A percentile compares a stretch with the other conserved stretches of the same genome.
Conservation (phyloP, 2,888 invertebrate genomes). For the Drosophila setosimentum region DNA sequence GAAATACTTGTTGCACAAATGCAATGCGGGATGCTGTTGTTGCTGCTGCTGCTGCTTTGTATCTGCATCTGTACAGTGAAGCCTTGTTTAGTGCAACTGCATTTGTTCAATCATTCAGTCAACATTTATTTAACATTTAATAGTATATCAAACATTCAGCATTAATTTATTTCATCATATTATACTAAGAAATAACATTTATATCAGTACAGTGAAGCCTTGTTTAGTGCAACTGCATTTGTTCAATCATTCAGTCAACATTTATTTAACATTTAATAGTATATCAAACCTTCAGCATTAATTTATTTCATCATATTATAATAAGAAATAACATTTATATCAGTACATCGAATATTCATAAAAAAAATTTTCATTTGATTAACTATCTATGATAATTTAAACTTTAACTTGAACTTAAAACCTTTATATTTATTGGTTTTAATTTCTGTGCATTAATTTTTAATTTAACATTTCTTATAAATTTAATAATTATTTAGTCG, state of each 20-base stretch:
- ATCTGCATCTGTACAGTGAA: conserved; percentile 69
- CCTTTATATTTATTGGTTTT: neutral
- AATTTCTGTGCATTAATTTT: neutral
- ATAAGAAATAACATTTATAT: neutral
- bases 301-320: neutral
- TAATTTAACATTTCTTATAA: neutral
- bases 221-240: conserved; percentile 18
- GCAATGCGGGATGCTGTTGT: conserved; percentile 72
- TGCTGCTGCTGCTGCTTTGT: conserved; percentile 38
- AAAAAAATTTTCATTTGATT: too few species aligned
- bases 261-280: neutral
- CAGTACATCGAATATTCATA: conserved; percentile 47
- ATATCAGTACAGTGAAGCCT: conserved; percentile 59
- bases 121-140: neutral
- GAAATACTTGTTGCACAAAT: conserved; percentile 83
- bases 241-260: neutral
- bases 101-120: neutral
- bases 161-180: neutral
- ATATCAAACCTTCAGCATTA: neutral
- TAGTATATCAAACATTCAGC: neutral
- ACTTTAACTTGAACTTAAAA: too few species aligned
- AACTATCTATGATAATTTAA: too few species aligned
- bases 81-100: conserved; percentile 23
- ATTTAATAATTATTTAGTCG: conserved; percentile 27
- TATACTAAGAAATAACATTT: neutral